A percentile compares a stretch with the other conserved stretches of the same genome.
Conservation (phyloP, 2,888 invertebrate genomes). For the Strigamia maritima region DNA sequence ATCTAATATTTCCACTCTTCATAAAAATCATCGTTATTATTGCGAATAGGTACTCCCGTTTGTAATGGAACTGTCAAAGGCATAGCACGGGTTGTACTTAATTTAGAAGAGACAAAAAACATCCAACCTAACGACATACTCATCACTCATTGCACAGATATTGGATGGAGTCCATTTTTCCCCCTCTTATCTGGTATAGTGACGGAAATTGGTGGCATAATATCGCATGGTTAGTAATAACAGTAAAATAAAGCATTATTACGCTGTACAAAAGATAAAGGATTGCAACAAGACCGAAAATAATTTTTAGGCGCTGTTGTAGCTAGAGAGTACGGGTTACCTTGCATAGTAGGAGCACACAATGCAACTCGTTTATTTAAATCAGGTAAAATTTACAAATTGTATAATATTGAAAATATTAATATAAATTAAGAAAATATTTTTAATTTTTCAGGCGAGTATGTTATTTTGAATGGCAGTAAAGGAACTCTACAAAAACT, state of each 20-base stretch:
- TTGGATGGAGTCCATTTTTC: conserved; percentile 83
- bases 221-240: conserved; percentile 66
- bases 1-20: background rate
- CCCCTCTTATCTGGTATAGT: conserved; percentile 72
- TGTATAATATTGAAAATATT: background rate
- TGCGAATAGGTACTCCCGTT: conserved; percentile 64
- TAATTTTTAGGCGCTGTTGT: conserved; percentile 27
- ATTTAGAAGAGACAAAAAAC: conserved; percentile 62
- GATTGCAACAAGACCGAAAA: background rate
- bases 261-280: too few species aligned
- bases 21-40: background rate
- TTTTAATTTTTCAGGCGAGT: background rate
- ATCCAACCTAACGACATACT: conserved; percentile 66
- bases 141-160: conserved; percentile 72
- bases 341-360: conserved; percentile 15
- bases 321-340: conserved; percentile 35
- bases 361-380: conserved; percentile 25
- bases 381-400: background rate
- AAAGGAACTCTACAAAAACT: conserved; percentile 17
- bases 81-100: conserved; percentile 68
- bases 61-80: conserved; percentile 66
- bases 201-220: conserved; percentile 76
- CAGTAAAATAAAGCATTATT: background rate
- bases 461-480: conserved; percentile 29
- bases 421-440: background rate